Conservation (phyloP, 37 sponge, comb jelly and placozoan genomes). For the Agelas oroides region DNA sequence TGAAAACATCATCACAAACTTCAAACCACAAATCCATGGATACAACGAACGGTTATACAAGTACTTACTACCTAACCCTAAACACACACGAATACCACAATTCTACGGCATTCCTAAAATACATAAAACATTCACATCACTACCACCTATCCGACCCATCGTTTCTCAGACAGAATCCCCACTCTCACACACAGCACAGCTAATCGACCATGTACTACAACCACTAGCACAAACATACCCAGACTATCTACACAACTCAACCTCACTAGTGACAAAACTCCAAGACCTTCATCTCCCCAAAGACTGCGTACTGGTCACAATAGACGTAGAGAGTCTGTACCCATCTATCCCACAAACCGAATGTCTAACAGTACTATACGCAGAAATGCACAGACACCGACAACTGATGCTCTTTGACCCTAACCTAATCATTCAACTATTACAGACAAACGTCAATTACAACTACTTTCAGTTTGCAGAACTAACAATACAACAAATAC, state of each 20-base stretch:
- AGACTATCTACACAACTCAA: constrained; percentile 38
- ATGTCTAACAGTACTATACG: constrained; percentile 20
- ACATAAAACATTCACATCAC: constrained; percentile 7
- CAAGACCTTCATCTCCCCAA: constrained; percentile 22
- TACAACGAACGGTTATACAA: background rate
- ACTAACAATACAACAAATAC: constrained; percentile 13
- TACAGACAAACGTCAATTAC: constrained; percentile 25
- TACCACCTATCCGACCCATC: constrained; percentile 39
- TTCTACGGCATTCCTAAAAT: constrained; percentile 36
- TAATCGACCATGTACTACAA: constrained; percentile 42
- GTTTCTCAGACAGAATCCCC: constrained; percentile 27
- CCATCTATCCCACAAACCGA: constrained; percentile 47
- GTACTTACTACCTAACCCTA: constrained; percentile 2
- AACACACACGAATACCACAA: too few species aligned
- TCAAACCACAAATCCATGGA: background rate
- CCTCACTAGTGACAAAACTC: background rate
- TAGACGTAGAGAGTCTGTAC: constrained; percentile 45
- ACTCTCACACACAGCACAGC: constrained; percentile 10
- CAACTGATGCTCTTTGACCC: constrained; percentile 28
- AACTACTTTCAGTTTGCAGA: constrained; percentile 36
- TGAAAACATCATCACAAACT: background rate
- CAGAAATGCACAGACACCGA: constrained; percentile 6
- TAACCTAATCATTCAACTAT: constrained; percentile 26
- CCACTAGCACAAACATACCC: constrained; percentile 38
- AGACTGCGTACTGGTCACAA: constrained; percentile 19